phyloP scores from a whole-genome alignment of 2,113 vertebrate genomes.

The Mesocricetus auratus region DNA sequence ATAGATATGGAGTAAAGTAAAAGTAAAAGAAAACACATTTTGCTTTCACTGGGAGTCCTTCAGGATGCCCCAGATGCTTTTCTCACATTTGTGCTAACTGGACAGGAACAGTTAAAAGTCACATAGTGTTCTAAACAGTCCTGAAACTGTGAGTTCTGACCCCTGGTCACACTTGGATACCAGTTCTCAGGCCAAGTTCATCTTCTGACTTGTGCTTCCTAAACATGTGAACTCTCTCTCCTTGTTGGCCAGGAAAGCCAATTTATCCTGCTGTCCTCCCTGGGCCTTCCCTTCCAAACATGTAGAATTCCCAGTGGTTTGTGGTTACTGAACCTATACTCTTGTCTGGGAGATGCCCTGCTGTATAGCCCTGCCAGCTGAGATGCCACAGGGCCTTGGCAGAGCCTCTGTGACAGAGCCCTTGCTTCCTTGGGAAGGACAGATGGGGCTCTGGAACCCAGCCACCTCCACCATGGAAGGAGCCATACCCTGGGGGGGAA shows the following conservation, averaged over 20 bases:
- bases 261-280: not conserved
- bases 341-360: not conserved
- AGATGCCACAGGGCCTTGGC: accelerated
- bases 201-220: not conserved
- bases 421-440: not conserved
- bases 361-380: not conserved
- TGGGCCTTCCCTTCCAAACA: not conserved
- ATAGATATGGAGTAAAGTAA: not conserved
- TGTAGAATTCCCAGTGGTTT: not conserved
- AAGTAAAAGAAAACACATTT: accelerated
- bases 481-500: not conserved
- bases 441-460: not conserved
- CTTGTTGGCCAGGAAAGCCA: accelerated
- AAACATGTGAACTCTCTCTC: not conserved
- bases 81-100: not conserved
- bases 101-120: not conserved
- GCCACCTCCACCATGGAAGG: not conserved
- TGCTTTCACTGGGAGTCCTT: not conserved
- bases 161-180: not conserved
- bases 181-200: not conserved
- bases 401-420: not conserved
- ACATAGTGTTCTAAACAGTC: accelerated
- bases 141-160: accelerated
- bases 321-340: not conserved
- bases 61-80: accelerated